Conservation (phyloP, 2,797 vertebrate genomes). For the Hafferia zeledoni region DNA sequence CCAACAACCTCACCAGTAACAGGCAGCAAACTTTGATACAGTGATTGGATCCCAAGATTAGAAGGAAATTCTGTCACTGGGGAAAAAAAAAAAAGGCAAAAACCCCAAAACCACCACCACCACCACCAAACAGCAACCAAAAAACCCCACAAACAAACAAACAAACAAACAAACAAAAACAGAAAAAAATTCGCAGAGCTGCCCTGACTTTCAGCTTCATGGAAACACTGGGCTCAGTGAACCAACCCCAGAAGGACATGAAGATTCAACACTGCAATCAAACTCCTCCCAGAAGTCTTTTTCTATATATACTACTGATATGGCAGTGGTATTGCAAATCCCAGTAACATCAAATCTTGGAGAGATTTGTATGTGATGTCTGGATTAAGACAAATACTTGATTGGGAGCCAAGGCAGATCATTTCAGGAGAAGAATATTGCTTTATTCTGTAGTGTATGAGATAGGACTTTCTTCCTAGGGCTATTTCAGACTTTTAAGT, state of each 20-base stretch:
- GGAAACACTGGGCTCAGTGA: not conserved
- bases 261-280: not conserved
- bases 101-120: too few relatives aligned
- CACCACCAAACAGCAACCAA: too few relatives aligned
- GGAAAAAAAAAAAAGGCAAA: not conserved
- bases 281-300: not conserved
- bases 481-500: not conserved
- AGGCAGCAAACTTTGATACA: not conserved
- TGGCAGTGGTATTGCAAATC: not conserved
- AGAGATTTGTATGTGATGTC: not conserved
- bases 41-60: not conserved
- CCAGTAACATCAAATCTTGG: not conserved
- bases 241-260: not conserved
- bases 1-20: not conserved
- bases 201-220: not conserved
- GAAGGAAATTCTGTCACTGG: not conserved
- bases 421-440: not conserved
- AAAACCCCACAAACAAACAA: too few relatives aligned
- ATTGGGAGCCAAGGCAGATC: not conserved
- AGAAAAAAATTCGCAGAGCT: not conserved
- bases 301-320: not conserved
- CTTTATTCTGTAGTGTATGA: not conserved
- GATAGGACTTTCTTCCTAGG: not conserved
- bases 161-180: too few relatives aligned
- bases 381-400: not conserved